phyloP scores from a whole-genome alignment of 2,113 vertebrate species.

The Forbesichthys papilliferus region DNA sequence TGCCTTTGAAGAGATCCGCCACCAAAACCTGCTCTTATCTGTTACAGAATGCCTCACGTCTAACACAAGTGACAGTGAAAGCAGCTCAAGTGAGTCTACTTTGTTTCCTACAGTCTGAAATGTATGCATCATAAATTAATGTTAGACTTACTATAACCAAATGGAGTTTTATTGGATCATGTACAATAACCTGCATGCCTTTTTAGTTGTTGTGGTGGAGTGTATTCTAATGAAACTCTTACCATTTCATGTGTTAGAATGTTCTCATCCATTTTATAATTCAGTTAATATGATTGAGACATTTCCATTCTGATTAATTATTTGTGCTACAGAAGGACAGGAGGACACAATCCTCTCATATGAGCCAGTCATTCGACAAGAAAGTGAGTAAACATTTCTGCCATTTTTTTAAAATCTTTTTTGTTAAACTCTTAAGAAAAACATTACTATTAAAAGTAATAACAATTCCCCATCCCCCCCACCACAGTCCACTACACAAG shows the following conservation, averaged over 20 bases:
- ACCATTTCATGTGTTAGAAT: no score
- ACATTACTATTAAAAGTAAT: not conserved
- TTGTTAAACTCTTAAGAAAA: not conserved
- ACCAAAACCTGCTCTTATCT: slow-evolving; percentile 31
- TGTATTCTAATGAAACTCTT: no score
- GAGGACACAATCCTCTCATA: slow-evolving; percentile 97
- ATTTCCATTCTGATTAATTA: not conserved
- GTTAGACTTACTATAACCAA: no score
- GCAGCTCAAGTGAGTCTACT: slow-evolving; percentile 96
- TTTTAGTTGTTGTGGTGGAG: no score
- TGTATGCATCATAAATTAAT: no score
- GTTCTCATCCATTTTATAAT: no score
- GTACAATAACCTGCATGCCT: no score
- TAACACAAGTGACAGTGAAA: slow-evolving; percentile 99
- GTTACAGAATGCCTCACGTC: slow-evolving; percentile 96
- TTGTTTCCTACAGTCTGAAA: slow-evolving; percentile 21
- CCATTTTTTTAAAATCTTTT: not conserved
- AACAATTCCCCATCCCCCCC: not conserved
- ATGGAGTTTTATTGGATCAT: no score
- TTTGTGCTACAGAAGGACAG: slow-evolving; percentile 88
- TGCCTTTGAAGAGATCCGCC: slow-evolving; percentile 23
- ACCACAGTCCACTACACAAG: slow-evolving; percentile 91
- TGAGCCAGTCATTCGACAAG: slow-evolving; percentile 95
- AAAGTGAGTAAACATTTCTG: slow-evolving; percentile 84
- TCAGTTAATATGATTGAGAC: not conserved